Evolutionary conservation across 2,888 invertebrate species (phyloP).

Genomic region (Cataglyphis altisquamis): DNA sequence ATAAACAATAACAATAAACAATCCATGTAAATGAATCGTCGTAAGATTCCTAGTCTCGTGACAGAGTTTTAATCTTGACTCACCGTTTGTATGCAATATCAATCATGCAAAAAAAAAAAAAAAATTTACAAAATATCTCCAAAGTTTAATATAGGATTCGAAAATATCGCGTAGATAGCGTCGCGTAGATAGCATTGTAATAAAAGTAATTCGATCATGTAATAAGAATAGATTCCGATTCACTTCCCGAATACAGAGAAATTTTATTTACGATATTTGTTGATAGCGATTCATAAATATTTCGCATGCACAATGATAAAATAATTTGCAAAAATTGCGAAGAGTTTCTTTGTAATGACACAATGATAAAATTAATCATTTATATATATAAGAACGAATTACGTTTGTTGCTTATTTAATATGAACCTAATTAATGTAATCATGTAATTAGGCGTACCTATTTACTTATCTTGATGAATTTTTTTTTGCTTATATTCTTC

Average conservation of each 20-base stretch:
- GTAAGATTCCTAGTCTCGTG: background rate
- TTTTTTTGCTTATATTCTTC: background rate
- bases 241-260: background rate
- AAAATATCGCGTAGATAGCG: background rate
- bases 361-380: background rate
- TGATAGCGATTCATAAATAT: slow-evolving; percentile 9
- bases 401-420: background rate
- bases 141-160: background rate
- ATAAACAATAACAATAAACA: slow-evolving; percentile 4
- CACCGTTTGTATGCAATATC: background rate
- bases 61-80: slow-evolving; percentile 27
- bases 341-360: background rate
- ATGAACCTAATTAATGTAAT: background rate
- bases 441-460: background rate
- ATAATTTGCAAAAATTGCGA: background rate
- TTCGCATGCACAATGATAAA: background rate
- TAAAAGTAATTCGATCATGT: background rate
- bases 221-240: background rate
- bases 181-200: background rate
- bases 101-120: background rate
- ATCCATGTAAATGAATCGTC: background rate
- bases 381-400: background rate
- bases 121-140: background rate
- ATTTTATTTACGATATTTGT: background rate
- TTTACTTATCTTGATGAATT: slow-evolving; percentile 6